Base-by-base conservation (phyloP, 2,113 vertebrate genomes). In the Peucedramus taeniatus region DNA sequence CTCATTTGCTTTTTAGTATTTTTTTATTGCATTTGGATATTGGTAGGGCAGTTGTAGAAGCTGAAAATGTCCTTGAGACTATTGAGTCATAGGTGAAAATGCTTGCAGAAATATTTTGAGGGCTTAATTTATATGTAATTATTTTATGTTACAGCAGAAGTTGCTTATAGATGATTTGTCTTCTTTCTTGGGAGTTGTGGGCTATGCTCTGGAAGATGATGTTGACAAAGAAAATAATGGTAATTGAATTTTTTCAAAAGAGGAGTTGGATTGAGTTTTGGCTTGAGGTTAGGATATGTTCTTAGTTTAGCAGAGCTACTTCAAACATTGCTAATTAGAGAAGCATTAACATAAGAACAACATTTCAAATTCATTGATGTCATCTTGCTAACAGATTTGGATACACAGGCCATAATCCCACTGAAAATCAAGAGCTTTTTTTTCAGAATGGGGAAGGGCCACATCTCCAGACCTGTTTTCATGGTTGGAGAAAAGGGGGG, bases 331-430 rank as follows among this genome's bases (percentile, higher is more conserved):
- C 71, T 96, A 96, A 95, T 97, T 96, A 96, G 79, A 86, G 83
- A 87, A 94, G 76, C 51, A 96, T 94, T 95, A 96, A 75, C 93
- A 87, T 93, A 94, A 96, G 92, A 96, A 94, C 83, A 94, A 90
- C 83, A 89, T 83, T 95, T 95, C 86, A 94, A 87, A 89, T 88
- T 89, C 90, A 94, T 95, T 95, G 82, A 96, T 94, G 94, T 96
- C 96, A 95, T 92, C 92, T 94, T 96, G 94, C 90, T 94, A 92
- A 96, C 93, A 97, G 93, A 95, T 95, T 95, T 94, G 83, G 76
- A 90, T 89, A 83, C 64, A 95, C 2, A 13, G 50, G 15, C 39
- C 51, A 40, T 90, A 95, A 93, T 95, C 64, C 76, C 53, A 12
- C 81, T 78, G 72, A 92, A 93, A 93, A 65, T 35, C 51, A 86